Conservation (phyloP, 2,113 vertebrate genomes). For the Gavialis gangeticus region DNA sequence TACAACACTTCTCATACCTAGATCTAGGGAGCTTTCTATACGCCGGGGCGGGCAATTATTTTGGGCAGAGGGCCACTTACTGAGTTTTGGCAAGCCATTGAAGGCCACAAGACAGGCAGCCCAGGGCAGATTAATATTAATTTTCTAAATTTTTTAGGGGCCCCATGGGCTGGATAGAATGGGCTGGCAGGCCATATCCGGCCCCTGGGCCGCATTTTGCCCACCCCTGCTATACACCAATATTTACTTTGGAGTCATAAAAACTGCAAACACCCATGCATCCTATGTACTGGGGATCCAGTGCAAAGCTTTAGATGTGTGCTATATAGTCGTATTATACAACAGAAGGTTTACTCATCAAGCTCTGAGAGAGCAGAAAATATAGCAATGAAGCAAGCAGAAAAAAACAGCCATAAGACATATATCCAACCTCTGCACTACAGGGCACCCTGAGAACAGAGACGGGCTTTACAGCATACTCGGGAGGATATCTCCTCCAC, state of each 20-base stretch:
- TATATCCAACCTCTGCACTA: not conserved
- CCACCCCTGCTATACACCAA: too few species aligned
- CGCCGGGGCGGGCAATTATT: not conserved
- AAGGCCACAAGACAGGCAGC: too few species aligned
- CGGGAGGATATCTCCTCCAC: not conserved
- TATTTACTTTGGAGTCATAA: not conserved
- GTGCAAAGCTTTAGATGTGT: not conserved
- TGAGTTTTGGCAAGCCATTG: too few species aligned
- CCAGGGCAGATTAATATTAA: too few species aligned
- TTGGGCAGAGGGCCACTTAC: too few species aligned
- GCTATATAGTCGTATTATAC: not conserved
- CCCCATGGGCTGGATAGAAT: too few species aligned
- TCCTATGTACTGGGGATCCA: too few species aligned
- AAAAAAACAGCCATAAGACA: not conserved
- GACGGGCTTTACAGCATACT: not conserved
- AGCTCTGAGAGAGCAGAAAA: not conserved
- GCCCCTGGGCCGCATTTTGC: too few species aligned
- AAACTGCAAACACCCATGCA: not conserved
- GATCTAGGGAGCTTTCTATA: not conserved
- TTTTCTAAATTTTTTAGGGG: too few species aligned
- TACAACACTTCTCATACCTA: not conserved
- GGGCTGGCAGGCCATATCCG: too few species aligned
- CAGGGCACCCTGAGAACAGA: not conserved
- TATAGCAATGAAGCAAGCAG: not conserved
- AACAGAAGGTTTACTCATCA: not conserved